Evolutionary conservation across 2,888 invertebrate species (phyloP).

Genomic region (Synanthedon formicaeformis): DNA sequence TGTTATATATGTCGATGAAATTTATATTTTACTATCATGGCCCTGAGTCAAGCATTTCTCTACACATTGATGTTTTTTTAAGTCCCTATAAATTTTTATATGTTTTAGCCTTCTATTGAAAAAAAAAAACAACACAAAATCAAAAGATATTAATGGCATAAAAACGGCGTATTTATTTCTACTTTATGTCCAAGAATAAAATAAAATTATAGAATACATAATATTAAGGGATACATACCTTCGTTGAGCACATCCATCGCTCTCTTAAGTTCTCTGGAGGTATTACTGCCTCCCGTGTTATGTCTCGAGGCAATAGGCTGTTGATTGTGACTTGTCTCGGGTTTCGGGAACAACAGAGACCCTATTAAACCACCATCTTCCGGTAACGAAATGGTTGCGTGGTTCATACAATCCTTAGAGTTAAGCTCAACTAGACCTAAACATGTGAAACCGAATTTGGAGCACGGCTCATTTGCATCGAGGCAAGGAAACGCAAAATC

Average conservation of each 20-base stretch:
- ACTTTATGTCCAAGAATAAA: too few species aligned
- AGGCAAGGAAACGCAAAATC: slow-evolving; percentile 94
- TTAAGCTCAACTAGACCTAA: slow-evolving; percentile 88
- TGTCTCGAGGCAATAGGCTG: slow-evolving; percentile 32
- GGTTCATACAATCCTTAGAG: slow-evolving; percentile 29
- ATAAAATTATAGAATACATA: too few species aligned
- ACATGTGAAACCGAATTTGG: slow-evolving; percentile 92
- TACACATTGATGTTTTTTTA: too few species aligned
- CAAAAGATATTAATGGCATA: too few species aligned
- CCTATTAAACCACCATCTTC: slow-evolving; percentile 43
- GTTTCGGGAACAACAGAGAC: slow-evolving; percentile 40
- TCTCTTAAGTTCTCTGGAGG: slow-evolving; percentile 53
- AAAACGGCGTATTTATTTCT: too few species aligned
- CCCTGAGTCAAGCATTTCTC: too few species aligned
- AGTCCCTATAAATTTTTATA: too few species aligned
- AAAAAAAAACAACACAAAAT: too few species aligned
- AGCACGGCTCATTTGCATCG: slow-evolving; percentile 88
- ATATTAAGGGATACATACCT: slow-evolving; percentile 20
- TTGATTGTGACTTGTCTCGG: slow-evolving; percentile 44
- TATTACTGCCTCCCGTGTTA: slow-evolving; percentile 56
- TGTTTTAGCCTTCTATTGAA: too few species aligned
- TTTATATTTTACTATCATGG: too few species aligned
- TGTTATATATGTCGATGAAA: too few species aligned
- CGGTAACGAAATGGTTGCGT: slow-evolving; percentile 41
- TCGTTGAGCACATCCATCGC: slow-evolving; percentile 61